Percentiles rank a stretch among this genome's conserved stretches.
These are phyloP conservation scores for Leptinotarsa undecemlineata DNA, from an alignment of 1,140 invertebrate genomes.

Conservation along the genomic window DNA sequence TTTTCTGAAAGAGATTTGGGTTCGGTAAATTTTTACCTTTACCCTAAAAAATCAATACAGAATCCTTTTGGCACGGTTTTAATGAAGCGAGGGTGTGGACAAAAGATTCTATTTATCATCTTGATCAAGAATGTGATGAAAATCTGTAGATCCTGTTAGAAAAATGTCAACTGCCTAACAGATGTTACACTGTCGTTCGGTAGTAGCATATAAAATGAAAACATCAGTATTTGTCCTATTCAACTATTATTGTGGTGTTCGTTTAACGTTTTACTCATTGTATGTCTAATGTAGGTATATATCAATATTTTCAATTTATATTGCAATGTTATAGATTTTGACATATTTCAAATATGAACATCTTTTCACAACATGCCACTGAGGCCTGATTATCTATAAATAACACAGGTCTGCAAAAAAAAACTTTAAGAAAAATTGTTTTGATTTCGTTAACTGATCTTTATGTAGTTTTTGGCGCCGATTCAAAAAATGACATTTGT, in stretches of 20 bases:
- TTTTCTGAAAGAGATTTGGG: slow-evolving; percentile 18
- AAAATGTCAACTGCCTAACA: slow-evolving; percentile 13
- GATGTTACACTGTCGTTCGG: not conserved
- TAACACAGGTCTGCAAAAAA: too few species aligned
- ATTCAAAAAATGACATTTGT: too few species aligned
- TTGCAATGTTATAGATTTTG: too few species aligned
- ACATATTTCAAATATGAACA: too few species aligned
- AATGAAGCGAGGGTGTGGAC: slow-evolving; percentile 24
- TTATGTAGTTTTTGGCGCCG: too few species aligned
- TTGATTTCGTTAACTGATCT: too few species aligned
- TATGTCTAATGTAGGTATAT: not conserved
- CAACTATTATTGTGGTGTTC: not conserved
- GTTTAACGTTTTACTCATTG: too few species aligned
- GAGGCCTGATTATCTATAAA: too few species aligned
- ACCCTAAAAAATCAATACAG: not conserved
- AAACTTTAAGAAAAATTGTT: too few species aligned
- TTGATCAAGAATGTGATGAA: slow-evolving; percentile 25
- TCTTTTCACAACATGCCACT: too few species aligned
- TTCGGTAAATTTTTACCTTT: slow-evolving; percentile 12
- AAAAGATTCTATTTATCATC: slow-evolving; percentile 24
- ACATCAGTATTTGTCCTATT: not conserved
- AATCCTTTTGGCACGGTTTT: slow-evolving; percentile 24
- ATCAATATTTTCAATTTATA: not conserved
- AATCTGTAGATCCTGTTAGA: slow-evolving; percentile 28
- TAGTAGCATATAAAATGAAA: not conserved